Percentiles rank a stretch among this genome's conserved stretches.
phyloP scores from a whole-genome alignment of 2,113 vertebrate genomes.

The Polyodon spathula region DNA sequence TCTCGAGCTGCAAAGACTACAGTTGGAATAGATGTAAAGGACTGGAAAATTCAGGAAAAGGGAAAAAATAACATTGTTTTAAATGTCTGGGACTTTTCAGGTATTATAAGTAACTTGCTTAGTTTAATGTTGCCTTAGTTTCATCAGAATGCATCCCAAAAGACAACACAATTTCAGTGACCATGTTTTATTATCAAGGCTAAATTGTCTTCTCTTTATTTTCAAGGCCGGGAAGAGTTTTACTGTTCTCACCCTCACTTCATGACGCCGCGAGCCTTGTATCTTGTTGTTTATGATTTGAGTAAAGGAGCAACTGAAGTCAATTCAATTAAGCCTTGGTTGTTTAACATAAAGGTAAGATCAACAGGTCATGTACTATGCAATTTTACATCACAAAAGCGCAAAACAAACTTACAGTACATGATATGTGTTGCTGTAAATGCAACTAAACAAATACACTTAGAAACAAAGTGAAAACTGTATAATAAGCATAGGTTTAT shows the following conservation, averaged over 20 bases:
- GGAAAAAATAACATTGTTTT: conserved; percentile 74
- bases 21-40: conserved; percentile 72
- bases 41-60: conserved; percentile 74
- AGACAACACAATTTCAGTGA: neutral
- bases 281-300: conserved; percentile 85
- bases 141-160: neutral
- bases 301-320: conserved; percentile 81
- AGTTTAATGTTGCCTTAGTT: neutral
- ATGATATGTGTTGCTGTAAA: no score
- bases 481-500: no score
- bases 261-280: conserved; percentile 81
- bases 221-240: conserved; percentile 78
- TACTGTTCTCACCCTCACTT: conserved; percentile 83
- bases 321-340: conserved; percentile 87
- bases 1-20: conserved; percentile 32
- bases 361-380: no score
- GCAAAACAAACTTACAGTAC: no score
- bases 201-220: conserved; percentile 7
- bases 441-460: no score
- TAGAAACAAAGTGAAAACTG: no score
- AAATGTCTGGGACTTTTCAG: conserved; percentile 95
- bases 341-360: conserved; percentile 91
- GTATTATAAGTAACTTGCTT: conserved; percentile 45
- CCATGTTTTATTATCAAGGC: neutral
- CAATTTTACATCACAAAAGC: no score